A percentile compares a stretch with the other conserved stretches of the same genome.
Conservation (phyloP, 2,888 invertebrate genomes). For the Steinernema hermaphroditum region DNA sequence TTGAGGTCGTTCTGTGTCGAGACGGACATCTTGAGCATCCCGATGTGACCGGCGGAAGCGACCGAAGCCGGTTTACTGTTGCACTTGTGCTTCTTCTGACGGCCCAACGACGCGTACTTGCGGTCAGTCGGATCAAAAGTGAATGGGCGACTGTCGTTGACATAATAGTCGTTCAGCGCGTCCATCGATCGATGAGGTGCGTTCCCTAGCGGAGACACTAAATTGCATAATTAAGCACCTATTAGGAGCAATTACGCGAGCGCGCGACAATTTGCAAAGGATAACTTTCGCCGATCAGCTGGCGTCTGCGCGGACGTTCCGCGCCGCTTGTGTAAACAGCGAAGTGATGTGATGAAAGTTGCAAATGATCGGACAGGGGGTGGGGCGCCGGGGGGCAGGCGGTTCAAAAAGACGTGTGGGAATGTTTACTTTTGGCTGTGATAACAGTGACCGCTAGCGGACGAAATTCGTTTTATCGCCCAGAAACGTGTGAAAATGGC, state of each 20-base stretch:
- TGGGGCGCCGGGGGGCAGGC: neutral
- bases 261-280: neutral
- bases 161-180: constrained; percentile 40
- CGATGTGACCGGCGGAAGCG: constrained; percentile 20
- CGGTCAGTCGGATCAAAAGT: constrained; percentile 20
- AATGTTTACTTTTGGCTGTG: neutral
- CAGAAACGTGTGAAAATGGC: neutral
- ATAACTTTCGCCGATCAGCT: neutral
- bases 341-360: constrained; percentile 20
- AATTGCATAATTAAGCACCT: constrained; percentile 25
- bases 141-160: constrained; percentile 21
- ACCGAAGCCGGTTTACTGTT: constrained; percentile 23
- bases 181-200: constrained; percentile 41
- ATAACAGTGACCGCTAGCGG: constrained; percentile 1
- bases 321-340: constrained; percentile 4
- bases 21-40: constrained; percentile 13
- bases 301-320: neutral
- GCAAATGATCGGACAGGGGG: neutral
- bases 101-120: constrained; percentile 24
- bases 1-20: constrained; percentile 27
- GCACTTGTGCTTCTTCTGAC: constrained; percentile 27
- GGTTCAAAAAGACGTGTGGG: neutral
- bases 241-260: constrained; percentile 26
- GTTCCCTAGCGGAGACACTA: constrained; percentile 22
- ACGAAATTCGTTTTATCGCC: neutral